Conservation (phyloP, 2,888 invertebrate genomes). For the Epirrhoe tristata region DNA sequence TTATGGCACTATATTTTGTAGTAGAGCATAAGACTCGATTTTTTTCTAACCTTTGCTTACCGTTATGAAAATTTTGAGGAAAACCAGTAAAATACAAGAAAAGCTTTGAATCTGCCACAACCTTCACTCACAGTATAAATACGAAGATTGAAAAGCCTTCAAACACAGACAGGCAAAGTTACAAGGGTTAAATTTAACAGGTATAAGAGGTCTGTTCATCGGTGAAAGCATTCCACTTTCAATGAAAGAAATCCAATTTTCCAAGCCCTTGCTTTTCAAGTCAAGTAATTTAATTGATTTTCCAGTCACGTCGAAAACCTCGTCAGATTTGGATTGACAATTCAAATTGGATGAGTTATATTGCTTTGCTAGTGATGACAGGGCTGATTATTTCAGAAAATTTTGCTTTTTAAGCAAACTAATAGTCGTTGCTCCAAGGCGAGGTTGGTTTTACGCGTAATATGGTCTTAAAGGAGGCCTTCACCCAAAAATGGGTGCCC, state of each 20-base stretch:
- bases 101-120: background rate
- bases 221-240: conserved; percentile 27
- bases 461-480: too few relatives aligned
- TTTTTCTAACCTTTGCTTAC: too few relatives aligned
- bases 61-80: too few relatives aligned
- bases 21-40: too few relatives aligned
- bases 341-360: conserved; percentile 24
- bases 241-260: conserved; percentile 50
- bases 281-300: conserved; percentile 41
- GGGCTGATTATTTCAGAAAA: background rate
- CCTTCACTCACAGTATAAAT: conserved; percentile 26
- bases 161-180: conserved; percentile 37
- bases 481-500: too few relatives aligned
- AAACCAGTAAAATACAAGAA: background rate
- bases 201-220: conserved; percentile 38
- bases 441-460: too few relatives aligned
- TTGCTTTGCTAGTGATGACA: conserved; percentile 4
- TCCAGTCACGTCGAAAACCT: conserved; percentile 31
- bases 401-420: background rate
- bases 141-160: conserved; percentile 38
- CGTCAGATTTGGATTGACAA: conserved; percentile 36
- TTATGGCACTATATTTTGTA: too few relatives aligned
- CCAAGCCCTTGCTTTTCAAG: conserved; percentile 39
- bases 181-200: conserved; percentile 39
- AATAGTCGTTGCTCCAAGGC: too few relatives aligned